Percentiles rank a stretch among this genome's conserved stretches.
Evolutionary conservation across 1,140 invertebrate genomes (phyloP).

Genomic region (Pissodes strobi): DNA sequence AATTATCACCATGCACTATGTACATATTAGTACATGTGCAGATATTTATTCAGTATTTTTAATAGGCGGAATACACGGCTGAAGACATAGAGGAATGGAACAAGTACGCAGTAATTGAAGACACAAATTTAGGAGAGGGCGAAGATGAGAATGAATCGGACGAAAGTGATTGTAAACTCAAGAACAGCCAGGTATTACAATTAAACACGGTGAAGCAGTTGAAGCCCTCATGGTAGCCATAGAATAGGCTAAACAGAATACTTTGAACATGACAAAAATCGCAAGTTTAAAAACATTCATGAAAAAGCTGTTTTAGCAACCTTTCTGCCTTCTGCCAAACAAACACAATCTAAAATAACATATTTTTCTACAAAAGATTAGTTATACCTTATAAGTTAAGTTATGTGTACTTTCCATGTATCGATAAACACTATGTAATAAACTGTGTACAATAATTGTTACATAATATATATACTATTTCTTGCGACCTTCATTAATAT

Average conservation of each 20-base stretch:
- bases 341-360: too few relatives aligned
- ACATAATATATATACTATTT: conserved; percentile 14
- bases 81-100: too few relatives aligned
- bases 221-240: too few relatives aligned
- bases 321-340: not conserved
- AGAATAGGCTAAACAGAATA: conserved; percentile 28
- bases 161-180: conserved; percentile 15
- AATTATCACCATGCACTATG: conserved; percentile 1
- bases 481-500: conserved; percentile 16
- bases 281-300: too few relatives aligned
- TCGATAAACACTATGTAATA: too few relatives aligned
- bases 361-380: not conserved
- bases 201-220: too few relatives aligned
- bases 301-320: too few relatives aligned
- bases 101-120: too few relatives aligned
- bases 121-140: conserved; percentile 1
- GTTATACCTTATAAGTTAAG: not conserved
- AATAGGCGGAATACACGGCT: too few relatives aligned
- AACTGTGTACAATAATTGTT: not conserved
- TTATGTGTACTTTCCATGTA: too few relatives aligned
- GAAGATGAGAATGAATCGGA: too few relatives aligned
- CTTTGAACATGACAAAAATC: conserved; percentile 18
- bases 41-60: too few relatives aligned
- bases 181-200: not conserved
- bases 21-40: conserved; percentile 8